A percentile compares a stretch with the other conserved stretches of the same genome.
These are phyloP conservation scores for Potorous gilbertii DNA, from an alignment of 2,797 vertebrate species.

Conservation along the genomic window DNA sequence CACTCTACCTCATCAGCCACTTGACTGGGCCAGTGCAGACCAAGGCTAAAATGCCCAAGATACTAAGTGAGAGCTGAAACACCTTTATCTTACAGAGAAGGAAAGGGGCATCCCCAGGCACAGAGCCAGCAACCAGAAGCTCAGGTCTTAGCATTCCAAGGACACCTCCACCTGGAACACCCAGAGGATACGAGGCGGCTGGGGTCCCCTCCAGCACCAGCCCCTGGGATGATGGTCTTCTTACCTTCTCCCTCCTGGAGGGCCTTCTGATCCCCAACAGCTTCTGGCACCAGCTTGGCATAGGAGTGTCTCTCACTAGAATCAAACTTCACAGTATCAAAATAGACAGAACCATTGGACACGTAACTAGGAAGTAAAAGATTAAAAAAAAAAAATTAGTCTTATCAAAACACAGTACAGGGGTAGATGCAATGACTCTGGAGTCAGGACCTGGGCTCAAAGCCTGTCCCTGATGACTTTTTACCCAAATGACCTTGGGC, in stretches of 20 bases:
- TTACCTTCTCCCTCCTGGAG: constrained; percentile 98
- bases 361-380: constrained; percentile 88
- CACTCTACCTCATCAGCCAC: too few species aligned
- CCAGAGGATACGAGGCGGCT: too few species aligned
- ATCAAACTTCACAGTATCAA: constrained; percentile 94
- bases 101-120: too few species aligned
- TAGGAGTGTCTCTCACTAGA: constrained; percentile 91
- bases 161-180: background rate
- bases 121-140: too few species aligned
- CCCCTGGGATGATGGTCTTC: background rate
- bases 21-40: too few species aligned
- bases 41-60: background rate
- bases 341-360: constrained; percentile 97
- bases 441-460: background rate
- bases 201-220: too few species aligned
- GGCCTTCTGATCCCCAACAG: constrained; percentile 96
- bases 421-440: too few species aligned
- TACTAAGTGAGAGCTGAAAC: background rate
- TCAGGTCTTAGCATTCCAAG: background rate
- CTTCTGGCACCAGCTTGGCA: constrained; percentile 97
- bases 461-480: background rate
- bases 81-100: too few species aligned
- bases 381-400: rapidly evolving
- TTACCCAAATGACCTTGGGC: too few species aligned
- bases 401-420: background rate